Percentiles rank a stretch among this genome's conserved stretches.
Evolutionary conservation across 2,888 invertebrate genomes (phyloP).

Genomic region (Tiliacea citrago): DNA sequence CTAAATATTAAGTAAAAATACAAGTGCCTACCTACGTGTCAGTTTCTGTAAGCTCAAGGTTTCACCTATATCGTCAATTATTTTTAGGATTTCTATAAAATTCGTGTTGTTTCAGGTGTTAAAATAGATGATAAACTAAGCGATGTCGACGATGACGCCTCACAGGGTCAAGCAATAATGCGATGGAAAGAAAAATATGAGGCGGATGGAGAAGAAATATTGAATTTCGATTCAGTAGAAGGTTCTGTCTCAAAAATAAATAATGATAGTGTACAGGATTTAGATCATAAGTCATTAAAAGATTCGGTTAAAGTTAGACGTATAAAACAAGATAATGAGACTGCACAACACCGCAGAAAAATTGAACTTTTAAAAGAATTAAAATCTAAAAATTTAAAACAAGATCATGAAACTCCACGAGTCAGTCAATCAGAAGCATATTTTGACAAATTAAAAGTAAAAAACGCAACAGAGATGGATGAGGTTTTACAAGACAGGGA

Average conservation of each 20-base stretch:
- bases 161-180: neutral
- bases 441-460: neutral
- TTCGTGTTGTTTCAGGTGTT: slow-evolving; percentile 36
- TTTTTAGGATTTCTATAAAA: neutral
- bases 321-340: neutral
- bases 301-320: neutral
- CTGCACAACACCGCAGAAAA: neutral
- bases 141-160: neutral
- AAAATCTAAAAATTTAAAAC: neutral
- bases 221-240: slow-evolving; percentile 1
- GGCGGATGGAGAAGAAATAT: neutral
- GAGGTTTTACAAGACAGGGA: neutral
- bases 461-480: neutral
- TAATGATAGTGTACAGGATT: neutral
- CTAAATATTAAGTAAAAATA: neutral
- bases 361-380: neutral
- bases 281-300: neutral
- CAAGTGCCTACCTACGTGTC: neutral
- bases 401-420: neutral
- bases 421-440: neutral
- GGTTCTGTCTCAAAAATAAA: neutral
- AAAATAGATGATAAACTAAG: slow-evolving; percentile 27
- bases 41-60: neutral
- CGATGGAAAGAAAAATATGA: neutral
- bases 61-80: neutral